Conservation (phyloP, 2,888 invertebrate species). For the Ptychoptera albimana region DNA sequence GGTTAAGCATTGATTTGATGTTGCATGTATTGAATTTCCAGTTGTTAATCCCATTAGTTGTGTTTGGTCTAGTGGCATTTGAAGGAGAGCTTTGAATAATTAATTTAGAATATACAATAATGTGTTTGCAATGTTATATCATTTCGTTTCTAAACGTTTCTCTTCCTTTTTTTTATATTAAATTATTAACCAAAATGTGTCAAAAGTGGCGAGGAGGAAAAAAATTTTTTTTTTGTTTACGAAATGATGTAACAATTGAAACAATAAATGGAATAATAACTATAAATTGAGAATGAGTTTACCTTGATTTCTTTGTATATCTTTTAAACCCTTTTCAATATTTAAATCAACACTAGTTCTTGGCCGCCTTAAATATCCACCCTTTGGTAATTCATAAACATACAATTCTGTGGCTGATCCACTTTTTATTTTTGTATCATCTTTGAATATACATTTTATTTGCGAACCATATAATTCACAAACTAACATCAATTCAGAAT, state of each 20-base stretch:
- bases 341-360: constrained; percentile 25
- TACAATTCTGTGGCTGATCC: constrained; percentile 40
- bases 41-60: constrained; percentile 8
- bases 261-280: too few relatives aligned
- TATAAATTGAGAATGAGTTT: constrained; percentile 2
- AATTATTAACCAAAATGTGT: too few relatives aligned
- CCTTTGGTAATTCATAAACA: constrained; percentile 50
- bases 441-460: constrained; percentile 41
- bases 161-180: too few relatives aligned
- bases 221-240: too few relatives aligned
- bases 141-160: too few relatives aligned
- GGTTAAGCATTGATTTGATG: background rate
- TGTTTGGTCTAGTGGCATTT: constrained; percentile 11
- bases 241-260: too few relatives aligned
- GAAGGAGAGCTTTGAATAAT: constrained; percentile 6
- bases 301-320: constrained; percentile 30
- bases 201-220: too few relatives aligned
- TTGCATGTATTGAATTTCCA: constrained; percentile 6
- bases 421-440: constrained; percentile 35
- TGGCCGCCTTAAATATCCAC: constrained; percentile 21
- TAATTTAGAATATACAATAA: too few relatives aligned
- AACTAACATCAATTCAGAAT: constrained; percentile 44
- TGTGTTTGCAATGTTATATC: too few relatives aligned
- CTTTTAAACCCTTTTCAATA: constrained; percentile 29
- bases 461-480: constrained; percentile 57